Base-by-base conservation (phyloP, 2,888 invertebrate species). In the Epirrita christyi region DNA sequence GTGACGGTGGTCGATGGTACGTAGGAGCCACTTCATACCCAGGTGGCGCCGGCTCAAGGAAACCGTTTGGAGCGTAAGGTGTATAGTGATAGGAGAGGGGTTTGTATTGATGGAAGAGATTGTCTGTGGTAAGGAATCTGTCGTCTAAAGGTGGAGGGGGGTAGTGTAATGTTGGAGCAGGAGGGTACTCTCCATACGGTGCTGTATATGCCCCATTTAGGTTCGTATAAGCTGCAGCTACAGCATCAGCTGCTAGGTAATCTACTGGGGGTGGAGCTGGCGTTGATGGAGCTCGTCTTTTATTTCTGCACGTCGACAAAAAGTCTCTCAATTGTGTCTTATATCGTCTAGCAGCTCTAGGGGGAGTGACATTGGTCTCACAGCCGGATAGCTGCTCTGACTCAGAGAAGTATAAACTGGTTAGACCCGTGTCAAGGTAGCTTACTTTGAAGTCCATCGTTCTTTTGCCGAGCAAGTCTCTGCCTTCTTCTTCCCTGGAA, bases 391-490 rank as follows among this genome's bases (percentile, higher is more conserved):
- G 86, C 81, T 96, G 96, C 78, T 97, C 97, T 42, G 95, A 94
- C 77, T 98, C 98, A 6, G 96, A 96, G 88, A 98, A 97, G 88
- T 98, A 98, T 54, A 96, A 95, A 76, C 97, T 98, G 11, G 97
- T 97, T 64, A 98, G 93, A 11, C 98, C 98, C 0, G 98, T 98
- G 82, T 98, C 98, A 75, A 99, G 93, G 88, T 99, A 99, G 82
- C 98, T 98, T 54, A 98, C 98, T 94, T 99, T 99, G 88, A 99
- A 99, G 88, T 99, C 99, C 97, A 98, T 98, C 6, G 99, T 99
- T 66, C 99, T 94, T 87, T 99, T 99, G 34, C 99, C 99, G 46
- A 99, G 93, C 61, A 99, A 92, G 88, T 99, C 99, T 66, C 98
- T 95, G 9, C 99, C 99, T 93, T 99, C 99, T 88, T 99, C 99